Percentiles rank a stretch among this genome's conserved stretches.
phyloP scores from a whole-genome alignment of 2,113 vertebrate species.

The Anarhynchus alexandrinus region DNA sequence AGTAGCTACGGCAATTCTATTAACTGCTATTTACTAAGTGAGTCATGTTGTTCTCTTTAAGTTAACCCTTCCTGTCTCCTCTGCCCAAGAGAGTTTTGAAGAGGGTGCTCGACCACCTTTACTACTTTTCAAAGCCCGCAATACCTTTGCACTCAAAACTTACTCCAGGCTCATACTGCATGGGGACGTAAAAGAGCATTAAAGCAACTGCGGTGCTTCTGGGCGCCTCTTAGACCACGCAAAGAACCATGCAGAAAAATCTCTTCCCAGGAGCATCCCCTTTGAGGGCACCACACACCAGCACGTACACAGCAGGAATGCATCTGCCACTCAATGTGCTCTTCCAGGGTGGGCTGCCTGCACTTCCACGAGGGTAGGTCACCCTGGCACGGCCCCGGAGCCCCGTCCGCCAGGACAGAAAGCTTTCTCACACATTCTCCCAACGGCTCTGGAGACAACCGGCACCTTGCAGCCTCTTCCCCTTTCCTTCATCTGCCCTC shows the following conservation, averaged over 20 bases:
- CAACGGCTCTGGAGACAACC: neutral
- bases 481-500: neutral
- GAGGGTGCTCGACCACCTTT: neutral
- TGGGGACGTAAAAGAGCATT: neutral
- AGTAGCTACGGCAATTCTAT: slow-evolving; percentile 35
- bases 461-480: neutral
- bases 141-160: neutral
- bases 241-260: fast-evolving
- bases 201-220: neutral
- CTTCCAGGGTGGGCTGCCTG: neutral
- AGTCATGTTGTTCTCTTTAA: slow-evolving; percentile 9
- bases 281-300: neutral
- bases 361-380: fast-evolving
- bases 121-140: neutral
- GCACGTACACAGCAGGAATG: fast-evolving
- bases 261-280: neutral
- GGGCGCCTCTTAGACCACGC: fast-evolving
- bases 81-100: neutral
- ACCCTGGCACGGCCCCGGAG: fast-evolving
- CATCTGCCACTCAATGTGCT: neutral
- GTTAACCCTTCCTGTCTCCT: slow-evolving; percentile 11
- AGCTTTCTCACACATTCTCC: neutral
- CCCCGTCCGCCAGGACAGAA: neutral
- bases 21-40: slow-evolving; percentile 34
- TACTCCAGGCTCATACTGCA: neutral